phyloP scores from a whole-genome alignment of 2,888 invertebrate genomes.

The Nesidiocoris tenuis region DNA sequence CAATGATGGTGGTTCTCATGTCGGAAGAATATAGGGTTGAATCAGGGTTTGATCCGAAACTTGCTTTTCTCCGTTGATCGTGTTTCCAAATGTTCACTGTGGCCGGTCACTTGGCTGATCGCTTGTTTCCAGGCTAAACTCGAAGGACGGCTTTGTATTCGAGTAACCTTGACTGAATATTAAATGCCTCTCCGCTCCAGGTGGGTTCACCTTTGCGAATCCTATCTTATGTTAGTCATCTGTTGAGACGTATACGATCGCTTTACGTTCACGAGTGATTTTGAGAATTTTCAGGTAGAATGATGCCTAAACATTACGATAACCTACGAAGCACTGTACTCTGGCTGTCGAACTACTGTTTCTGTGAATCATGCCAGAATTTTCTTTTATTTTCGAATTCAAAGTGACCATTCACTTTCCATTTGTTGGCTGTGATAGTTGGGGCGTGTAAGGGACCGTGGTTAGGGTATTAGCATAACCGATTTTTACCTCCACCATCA shows the following conservation, averaged over 20 bases:
- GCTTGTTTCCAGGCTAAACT: conserved; percentile 21
- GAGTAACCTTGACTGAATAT: conserved; percentile 15
- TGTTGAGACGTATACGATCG: neutral
- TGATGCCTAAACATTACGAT: neutral
- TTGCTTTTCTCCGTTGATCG: neutral
- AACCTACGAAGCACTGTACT: too few relatives aligned
- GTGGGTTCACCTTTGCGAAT: neutral
- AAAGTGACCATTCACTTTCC: too few relatives aligned
- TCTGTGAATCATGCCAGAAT: too few relatives aligned
- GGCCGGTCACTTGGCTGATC: neutral
- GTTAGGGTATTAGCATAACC: too few relatives aligned
- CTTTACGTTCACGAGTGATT: neutral
- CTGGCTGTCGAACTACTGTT: too few relatives aligned
- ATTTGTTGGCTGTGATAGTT: too few relatives aligned
- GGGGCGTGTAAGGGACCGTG: too few relatives aligned
- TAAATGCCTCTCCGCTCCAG: neutral
- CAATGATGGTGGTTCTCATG: too few relatives aligned
- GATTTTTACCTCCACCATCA: too few relatives aligned
- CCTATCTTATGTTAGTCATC: neutral
- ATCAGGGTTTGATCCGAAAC: neutral
- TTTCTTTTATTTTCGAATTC: too few relatives aligned
- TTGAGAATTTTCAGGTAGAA: neutral
- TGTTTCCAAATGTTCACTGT: neutral
- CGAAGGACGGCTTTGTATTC: conserved; percentile 21
- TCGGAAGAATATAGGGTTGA: too few relatives aligned